Base-by-base conservation (phyloP, 2,888 invertebrate genomes). In the Cryptocephalus moraei region DNA sequence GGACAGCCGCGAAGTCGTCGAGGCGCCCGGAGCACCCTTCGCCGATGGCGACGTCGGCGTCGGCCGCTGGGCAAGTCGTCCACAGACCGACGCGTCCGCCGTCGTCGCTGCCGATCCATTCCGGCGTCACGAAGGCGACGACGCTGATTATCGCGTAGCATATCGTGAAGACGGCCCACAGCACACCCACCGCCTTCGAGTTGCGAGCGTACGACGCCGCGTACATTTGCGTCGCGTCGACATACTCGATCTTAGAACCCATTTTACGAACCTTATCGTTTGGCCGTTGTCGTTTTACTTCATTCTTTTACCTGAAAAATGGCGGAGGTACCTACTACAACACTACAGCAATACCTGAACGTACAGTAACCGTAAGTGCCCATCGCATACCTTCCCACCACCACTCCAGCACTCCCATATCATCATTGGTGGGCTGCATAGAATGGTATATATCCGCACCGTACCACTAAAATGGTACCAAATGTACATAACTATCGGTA, bases 91-190 rank as follows among this genome's bases (percentile, higher is more conserved):
- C 87, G 70, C 91, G 87, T 46, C 93, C 93, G 1, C 90, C 88
- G 63, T 86, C 86, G 58, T 90, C 87, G 54, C 89, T 91, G 79
- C 92, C 92, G 89, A 62, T 59, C 63, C 63, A 63, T 73, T 93
- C 87, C 39, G 94, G 94, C 52, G 95, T 95, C 49, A 96, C 85
- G 70, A 97, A 94, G 4, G 93, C 90, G 33, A 97, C 92, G 58
- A 91, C 84, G 62, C 88, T 86, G 65, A 99, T 92, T 65, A 97
- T 93, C 55, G 92, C 91, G 71, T 92, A 95, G 73, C 95, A 95
- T 67, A 96, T 89, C 57, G 93, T 91, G 73, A 97, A 95, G 66
- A 97, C 90, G 53, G 90, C 95, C 97, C 97, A 97, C 58, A 96
- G 78, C 51, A 96, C 94, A 44, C 93, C 94, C 55, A 97, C 91